phyloP scores from a whole-genome alignment of 2,113 vertebrate genomes.

The Cyprinodon brontotheroides region DNA sequence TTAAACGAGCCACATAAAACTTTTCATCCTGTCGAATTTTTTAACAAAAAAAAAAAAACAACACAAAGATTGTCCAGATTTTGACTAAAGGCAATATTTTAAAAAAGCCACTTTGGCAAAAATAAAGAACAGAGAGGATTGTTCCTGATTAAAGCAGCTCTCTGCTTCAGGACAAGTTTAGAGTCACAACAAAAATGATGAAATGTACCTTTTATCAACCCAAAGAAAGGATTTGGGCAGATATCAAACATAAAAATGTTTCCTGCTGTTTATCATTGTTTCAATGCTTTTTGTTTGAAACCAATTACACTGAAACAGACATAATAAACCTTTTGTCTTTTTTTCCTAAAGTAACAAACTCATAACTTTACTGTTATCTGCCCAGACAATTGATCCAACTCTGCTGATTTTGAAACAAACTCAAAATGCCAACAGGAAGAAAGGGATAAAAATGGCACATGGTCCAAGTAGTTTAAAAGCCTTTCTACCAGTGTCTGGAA shows the following conservation, averaged over 20 bases:
- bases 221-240: not conserved
- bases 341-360: not conserved
- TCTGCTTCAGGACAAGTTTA: not conserved
- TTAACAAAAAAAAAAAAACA: not conserved
- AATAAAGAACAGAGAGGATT: not conserved
- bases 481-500: slow-evolving; percentile 90
- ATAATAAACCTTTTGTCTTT: slow-evolving; percentile 11
- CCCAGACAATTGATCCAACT: slow-evolving; percentile 19
- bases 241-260: not conserved
- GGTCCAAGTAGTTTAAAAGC: not conserved
- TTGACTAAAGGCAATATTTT: slow-evolving; percentile 26
- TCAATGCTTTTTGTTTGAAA: not conserved
- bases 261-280: not conserved
- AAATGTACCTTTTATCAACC: not conserved
- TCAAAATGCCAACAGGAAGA: not conserved
- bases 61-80: not conserved
- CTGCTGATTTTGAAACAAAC: slow-evolving; percentile 13
- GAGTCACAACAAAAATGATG: not conserved
- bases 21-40: not conserved
- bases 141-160: not conserved
- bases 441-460: slow-evolving; percentile 19
- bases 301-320: slow-evolving; percentile 6
- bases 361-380: not conserved
- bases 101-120: slow-evolving; percentile 14
- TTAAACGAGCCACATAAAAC: not conserved